Conservation (phyloP, 1,140 invertebrate species). For the Lepidurus packardi region DNA sequence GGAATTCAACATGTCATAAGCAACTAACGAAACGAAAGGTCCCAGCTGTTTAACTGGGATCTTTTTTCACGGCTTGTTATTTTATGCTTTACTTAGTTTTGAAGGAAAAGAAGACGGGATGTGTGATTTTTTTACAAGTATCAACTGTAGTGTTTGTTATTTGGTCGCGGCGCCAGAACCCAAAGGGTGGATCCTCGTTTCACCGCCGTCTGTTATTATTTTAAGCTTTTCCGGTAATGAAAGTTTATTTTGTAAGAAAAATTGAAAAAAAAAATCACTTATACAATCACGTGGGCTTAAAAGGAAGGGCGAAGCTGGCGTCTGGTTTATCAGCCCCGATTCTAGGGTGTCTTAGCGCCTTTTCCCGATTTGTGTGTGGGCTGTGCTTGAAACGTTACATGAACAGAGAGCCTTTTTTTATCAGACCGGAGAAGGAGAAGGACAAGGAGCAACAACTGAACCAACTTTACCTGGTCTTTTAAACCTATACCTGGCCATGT, state of each 20-base stretch:
- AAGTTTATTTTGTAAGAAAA: background rate
- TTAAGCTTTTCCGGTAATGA: background rate
- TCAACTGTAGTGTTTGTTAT: background rate
- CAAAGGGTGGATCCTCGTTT: background rate
- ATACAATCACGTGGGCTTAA: background rate
- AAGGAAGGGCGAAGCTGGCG: background rate
- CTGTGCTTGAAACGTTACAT: background rate
- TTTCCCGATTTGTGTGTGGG: slow-evolving; percentile 3
- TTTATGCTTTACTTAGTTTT: too few relatives aligned
- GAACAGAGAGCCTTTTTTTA: background rate
- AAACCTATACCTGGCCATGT: background rate
- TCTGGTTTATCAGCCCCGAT: background rate
- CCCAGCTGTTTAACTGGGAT: background rate
- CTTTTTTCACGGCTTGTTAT: too few relatives aligned
- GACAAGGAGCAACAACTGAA: background rate
- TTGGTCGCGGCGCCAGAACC: background rate
- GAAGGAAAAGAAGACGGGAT: background rate
- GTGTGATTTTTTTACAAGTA: background rate
- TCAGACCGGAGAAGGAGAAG: background rate
- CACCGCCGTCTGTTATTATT: background rate
- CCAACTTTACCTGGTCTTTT: background rate
- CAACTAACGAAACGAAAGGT: background rate
- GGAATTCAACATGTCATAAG: background rate
- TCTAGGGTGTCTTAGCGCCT: background rate
- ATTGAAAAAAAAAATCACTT: background rate